Conservation (phyloP, 1,140 invertebrate genomes). For the Helicoverpa armigera region DNA sequence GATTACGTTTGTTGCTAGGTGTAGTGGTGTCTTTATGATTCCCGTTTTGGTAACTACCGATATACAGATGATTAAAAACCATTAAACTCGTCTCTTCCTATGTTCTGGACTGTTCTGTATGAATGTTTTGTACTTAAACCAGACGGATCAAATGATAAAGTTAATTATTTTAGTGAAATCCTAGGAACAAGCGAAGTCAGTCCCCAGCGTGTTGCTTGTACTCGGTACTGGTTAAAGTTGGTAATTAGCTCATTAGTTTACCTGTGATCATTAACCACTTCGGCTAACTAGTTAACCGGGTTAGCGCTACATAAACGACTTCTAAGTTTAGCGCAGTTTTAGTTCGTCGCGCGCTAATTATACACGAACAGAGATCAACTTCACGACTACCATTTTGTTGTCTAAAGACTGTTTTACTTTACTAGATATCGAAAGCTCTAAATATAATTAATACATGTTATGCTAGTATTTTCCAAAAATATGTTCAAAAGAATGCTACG, state of each 20-base stretch:
- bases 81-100: too few species aligned
- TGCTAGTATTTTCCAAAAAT: background rate
- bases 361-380: background rate
- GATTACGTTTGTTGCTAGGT: too few species aligned
- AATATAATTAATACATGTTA: background rate
- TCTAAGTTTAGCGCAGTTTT: conserved; percentile 25
- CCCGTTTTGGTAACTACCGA: too few species aligned
- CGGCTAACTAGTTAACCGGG: conserved; percentile 2
- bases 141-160: too few species aligned
- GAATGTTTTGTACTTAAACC: too few species aligned
- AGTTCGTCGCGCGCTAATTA: background rate
- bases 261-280: conserved; percentile 29
- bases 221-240: conserved; percentile 6
- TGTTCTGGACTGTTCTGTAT: too few species aligned
- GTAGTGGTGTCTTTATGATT: too few species aligned
- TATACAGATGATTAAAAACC: too few species aligned
- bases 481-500: too few species aligned
- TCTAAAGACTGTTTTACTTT: background rate
- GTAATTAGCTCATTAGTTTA: conserved; percentile 35
- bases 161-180: too few species aligned
- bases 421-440: background rate
- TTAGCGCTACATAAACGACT: conserved; percentile 18
- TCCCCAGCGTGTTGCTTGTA: background rate
- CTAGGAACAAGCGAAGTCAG: background rate
- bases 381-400: background rate